Evolutionary conservation across 2,888 invertebrate genomes (phyloP), one percentile per base, ranked within the genome.

Genomic region (Aproaerema taeniolella): DNA sequence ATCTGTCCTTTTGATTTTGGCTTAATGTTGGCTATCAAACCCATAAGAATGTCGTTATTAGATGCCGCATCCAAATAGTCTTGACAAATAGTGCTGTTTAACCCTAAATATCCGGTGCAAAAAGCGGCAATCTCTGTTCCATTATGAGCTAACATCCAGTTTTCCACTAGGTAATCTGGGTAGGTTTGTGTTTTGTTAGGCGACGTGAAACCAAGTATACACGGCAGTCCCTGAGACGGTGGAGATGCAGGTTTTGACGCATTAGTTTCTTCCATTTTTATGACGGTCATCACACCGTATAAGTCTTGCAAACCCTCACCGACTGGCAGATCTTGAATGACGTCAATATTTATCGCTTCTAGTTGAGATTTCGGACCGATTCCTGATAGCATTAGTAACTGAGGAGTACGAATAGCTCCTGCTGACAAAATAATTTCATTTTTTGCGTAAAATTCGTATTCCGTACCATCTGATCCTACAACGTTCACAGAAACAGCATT

Each of bases 331-430:
- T 20, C 20, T 5, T 3, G 5, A 20, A 20, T 20, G 7, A 20
- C 20, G 7, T 20, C 20, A 5, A 20, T 20, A 7, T 20, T 7
- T 7, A 20, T 5, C 20, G 20, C 3, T 20, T 20, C 20, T 3
- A 20, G 20, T 6, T 20, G 20, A 4, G 20, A 20, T 39, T 42
- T 42, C 1, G 79, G 82, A 1, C 82, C 82, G 38, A 83, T 59
- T 0, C 82, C 82, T 14, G 85, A 81, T 0, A 80, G 56, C 69
- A 83, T 68, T 32, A 83, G 52, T 25, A 82, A 54, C 52, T 83
- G 79, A 3, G 82, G 75, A 16, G 73, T 67, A 15, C 80, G 71
- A 12, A 82, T 68, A 24, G 63, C 38, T 6, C 82, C 82, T 12
- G 79, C 80, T 2, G 82, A 81, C 25, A 82, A 25, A 5, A 83